Evolutionary conservation across 2,113 vertebrate genomes (phyloP).

Genomic region (Serinus canaria): DNA sequence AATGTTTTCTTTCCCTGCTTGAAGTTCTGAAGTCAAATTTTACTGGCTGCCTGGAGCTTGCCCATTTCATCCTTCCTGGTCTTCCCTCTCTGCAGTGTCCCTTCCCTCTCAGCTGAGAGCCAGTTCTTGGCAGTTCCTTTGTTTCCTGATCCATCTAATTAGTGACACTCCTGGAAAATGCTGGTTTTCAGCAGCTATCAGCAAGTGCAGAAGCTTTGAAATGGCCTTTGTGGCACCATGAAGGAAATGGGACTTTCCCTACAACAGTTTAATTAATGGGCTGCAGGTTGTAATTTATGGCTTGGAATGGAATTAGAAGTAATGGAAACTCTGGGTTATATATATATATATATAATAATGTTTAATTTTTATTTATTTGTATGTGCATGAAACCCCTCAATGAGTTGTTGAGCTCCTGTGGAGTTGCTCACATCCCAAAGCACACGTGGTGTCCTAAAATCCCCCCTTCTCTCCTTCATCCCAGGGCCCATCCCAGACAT

Average conservation of each 20-base stretch:
- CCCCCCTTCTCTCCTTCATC: background rate
- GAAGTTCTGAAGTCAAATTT: background rate
- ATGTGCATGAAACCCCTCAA: background rate
- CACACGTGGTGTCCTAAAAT: background rate
- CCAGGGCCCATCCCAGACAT: background rate
- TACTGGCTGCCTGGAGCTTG: background rate
- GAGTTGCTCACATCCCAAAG: background rate
- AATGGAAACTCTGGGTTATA: background rate
- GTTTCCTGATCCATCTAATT: background rate
- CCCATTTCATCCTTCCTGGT: background rate
- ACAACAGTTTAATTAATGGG: slow-evolving; percentile 10
- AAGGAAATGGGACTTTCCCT: background rate
- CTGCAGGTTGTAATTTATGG: background rate
- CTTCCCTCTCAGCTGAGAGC: background rate
- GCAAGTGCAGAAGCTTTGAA: background rate
- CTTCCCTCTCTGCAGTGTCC: background rate
- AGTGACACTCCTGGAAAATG: background rate
- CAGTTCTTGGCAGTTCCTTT: slow-evolving; percentile 11
- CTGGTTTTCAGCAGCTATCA: background rate
- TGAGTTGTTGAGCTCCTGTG: background rate
- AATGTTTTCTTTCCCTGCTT: background rate
- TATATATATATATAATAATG: background rate
- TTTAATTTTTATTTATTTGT: background rate
- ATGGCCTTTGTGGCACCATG: background rate
- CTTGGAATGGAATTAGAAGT: background rate